Evolutionary conservation across 2,888 invertebrate species (phyloP).

Genomic region (Perithous albicinctus): DNA sequence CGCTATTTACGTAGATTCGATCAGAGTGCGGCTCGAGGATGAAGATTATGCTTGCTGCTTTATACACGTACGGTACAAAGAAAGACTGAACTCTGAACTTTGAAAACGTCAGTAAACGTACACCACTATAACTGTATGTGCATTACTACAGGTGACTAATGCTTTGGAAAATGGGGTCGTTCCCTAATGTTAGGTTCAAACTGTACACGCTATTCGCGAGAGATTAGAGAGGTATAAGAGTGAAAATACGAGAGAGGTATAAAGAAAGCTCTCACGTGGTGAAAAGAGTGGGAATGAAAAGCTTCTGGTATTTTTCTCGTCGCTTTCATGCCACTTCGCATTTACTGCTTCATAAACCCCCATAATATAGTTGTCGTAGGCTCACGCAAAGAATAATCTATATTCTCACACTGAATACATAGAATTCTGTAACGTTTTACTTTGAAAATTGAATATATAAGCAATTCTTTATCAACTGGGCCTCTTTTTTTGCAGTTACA

Average conservation of each 20-base stretch:
- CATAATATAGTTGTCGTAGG: neutral
- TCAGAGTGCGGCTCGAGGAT: neutral
- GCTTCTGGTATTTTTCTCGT: neutral
- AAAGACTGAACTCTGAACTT: constrained; percentile 32
- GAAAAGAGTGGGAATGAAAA: neutral
- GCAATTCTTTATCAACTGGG: neutral
- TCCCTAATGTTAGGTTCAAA: constrained; percentile 7
- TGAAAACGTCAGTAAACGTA: constrained; percentile 15
- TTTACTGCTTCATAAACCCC: neutral
- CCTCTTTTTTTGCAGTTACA: too few species aligned
- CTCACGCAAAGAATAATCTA: neutral
- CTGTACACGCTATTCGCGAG: neutral
- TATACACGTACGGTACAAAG: neutral
- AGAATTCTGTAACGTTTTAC: neutral
- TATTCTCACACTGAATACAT: neutral
- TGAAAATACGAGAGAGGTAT: constrained; percentile 1
- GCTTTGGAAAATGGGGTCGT: constrained; percentile 3
- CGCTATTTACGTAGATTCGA: constrained; percentile 25
- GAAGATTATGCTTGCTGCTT: constrained; percentile 7
- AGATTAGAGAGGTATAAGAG: neutral
- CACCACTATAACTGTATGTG: neutral
- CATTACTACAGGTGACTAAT: constrained; percentile 5
- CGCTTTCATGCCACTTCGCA: neutral
- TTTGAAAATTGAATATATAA: neutral
- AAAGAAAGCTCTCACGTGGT: neutral